Evolutionary conservation across 2,113 vertebrate species (phyloP), one percentile per base, ranked within the genome.

Genomic region (Elephantulus edwardii): DNA sequence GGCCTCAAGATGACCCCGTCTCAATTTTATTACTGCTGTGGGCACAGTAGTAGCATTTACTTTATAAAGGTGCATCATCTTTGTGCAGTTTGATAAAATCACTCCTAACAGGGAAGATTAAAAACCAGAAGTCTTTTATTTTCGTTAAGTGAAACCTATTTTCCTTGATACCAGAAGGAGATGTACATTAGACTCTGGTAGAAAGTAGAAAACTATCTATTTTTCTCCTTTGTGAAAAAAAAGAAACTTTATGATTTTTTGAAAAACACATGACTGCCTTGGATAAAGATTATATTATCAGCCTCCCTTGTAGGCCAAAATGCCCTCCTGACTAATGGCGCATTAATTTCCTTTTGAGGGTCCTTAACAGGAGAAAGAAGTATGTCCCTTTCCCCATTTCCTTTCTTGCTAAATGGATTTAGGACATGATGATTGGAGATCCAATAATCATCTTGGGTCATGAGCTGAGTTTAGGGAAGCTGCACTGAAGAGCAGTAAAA

Each of bases 131-230:
- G 19, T 35, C 35, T 24, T n/a, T n/a, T n/a, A n/a, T n/a, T 48
- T 80, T 35, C 14, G n/a, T 66, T 66, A 26, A 22, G 26, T 77
- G 11, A 77, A 52, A 52, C 14, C 13, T 30, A 68, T 30, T 44
- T 54, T 78, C 30, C 10, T 8, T 2, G 20, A 8, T 68, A 38
- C 58, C 30, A 35, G 35, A 28, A 68, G 48, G 35, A 87, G 35
- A 46, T 46, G 9, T 20, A 6, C 46, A 28, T n/a, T 78, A 78
- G 38, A 38, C 33, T 68, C 22, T 54, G 52, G 46, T 26, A 78
- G 60, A 88, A 68, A 88, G 46, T n/a, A 78, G 60, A 88, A 68
- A 88, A 54, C 40, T 88, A 26, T 26, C 35, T 88, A 19, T 54
- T 22, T 38, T 46, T 44, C 20, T 44, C 54, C 35, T 33, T 33